Conservation (phyloP, 2,797 vertebrate genomes). For the Rhinatrema bivittatum region DNA sequence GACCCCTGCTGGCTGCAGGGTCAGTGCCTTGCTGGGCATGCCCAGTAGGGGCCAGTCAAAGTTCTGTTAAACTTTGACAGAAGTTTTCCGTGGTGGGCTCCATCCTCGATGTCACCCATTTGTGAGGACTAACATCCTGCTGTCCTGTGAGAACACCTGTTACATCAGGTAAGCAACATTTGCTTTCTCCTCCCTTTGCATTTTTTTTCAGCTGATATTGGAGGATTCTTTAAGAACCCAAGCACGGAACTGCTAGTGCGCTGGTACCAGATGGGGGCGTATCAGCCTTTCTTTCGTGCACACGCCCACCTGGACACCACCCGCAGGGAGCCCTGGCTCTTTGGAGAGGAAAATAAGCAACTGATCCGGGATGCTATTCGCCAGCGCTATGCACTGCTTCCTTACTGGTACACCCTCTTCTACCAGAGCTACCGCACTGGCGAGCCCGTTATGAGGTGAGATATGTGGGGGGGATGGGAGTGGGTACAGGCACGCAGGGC, state of each 20-base stretch:
- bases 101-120: too few relatives aligned
- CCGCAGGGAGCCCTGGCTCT: slow-evolving; percentile 85
- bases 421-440: slow-evolving; percentile 65
- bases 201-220: slow-evolving; percentile 75
- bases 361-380: slow-evolving; percentile 69
- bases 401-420: slow-evolving; percentile 86
- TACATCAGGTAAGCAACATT: too few relatives aligned
- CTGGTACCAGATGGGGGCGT: slow-evolving; percentile 88
- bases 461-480: background rate
- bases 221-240: slow-evolving; percentile 85
- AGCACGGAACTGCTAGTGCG: slow-evolving; percentile 78
- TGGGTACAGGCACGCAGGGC: background rate
- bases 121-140: too few relatives aligned
- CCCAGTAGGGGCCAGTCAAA: too few relatives aligned
- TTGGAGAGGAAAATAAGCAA: slow-evolving; percentile 64
- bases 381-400: slow-evolving; percentile 79
- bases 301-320: slow-evolving; percentile 89
- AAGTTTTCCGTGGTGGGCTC: too few relatives aligned
- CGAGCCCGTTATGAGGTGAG: slow-evolving; percentile 79
- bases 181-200: background rate
- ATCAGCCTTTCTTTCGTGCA: slow-evolving; percentile 85
- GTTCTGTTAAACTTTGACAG: too few relatives aligned
- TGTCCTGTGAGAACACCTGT: too few relatives aligned
- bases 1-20: too few relatives aligned
- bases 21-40: too few relatives aligned